A percentile compares a stretch with the other conserved stretches of the same genome.
phyloP scores from a whole-genome alignment of 92 coral and sea anemone genomes.

The Porites rus region DNA sequence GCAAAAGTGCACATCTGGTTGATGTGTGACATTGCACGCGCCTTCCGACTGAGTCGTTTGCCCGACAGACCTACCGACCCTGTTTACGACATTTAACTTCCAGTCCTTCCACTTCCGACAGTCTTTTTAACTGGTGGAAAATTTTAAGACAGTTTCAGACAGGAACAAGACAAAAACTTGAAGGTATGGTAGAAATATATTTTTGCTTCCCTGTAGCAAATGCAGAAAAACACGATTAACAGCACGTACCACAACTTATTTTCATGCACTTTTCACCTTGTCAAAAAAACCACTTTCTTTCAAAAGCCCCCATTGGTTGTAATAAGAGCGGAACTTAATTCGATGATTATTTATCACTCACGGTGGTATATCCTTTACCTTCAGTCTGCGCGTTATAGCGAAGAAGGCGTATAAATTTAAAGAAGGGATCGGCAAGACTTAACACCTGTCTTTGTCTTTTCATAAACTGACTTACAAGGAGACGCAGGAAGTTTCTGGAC shows the following conservation, averaged over 20 bases:
- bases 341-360: background rate
- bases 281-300: background rate
- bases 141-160: background rate
- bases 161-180: background rate
- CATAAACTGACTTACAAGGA: background rate
- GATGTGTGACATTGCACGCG: too few relatives aligned
- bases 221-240: background rate
- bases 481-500: background rate
- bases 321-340: background rate
- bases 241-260: background rate
- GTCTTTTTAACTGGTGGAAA: too few relatives aligned
- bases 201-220: constrained; percentile 7
- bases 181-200: background rate
- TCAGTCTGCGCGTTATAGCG: too few relatives aligned
- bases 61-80: too few relatives aligned
- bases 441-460: background rate
- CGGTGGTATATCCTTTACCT: background rate
- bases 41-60: too few relatives aligned
- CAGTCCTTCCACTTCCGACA: too few relatives aligned
- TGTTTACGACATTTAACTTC: too few relatives aligned
- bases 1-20: too few relatives aligned
- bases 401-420: background rate
- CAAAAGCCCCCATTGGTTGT: background rate
- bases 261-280: background rate
- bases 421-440: background rate